Base-by-base conservation (phyloP, 2,797 vertebrate genomes). In the Hapalemur alaotrensis region DNA sequence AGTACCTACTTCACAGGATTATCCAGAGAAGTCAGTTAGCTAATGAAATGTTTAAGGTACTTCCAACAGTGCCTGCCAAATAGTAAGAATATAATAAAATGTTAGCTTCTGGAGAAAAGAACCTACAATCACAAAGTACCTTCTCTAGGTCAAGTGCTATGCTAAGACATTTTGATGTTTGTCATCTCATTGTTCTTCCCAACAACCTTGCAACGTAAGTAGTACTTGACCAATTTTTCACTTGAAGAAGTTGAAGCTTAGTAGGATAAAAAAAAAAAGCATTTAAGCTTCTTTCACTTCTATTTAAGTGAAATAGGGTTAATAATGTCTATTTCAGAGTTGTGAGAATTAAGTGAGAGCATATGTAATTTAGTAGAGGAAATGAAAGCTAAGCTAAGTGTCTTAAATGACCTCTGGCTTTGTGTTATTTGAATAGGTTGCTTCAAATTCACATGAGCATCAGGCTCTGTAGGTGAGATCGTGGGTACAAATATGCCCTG, bases 31-130 rank as follows among this genome's bases (percentile, higher is more conserved):
- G 52, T 5, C 5, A 57, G 84, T 61, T 81, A 93, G 18, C 57
- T 80, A 94, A 86, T 82, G 52, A 88, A 95, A 89, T 87, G 80
- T 61, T 92, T 96, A 70, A 80, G 75, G 43, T 18, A 54, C 72
- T 93, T 83, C 20, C 18, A 48, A 80, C 5, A n/a, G 25, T 81
- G 35, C 32, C 65, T 76, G 48, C 67, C 14, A 76, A 61, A 85
- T 65, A 80, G 23, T 20, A 70, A 92, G 25, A 90, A 22, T 50
- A 78, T 43, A 79, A 43, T 59, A 65, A 83, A 93, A 86, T 41
- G 3, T 72, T 57, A 72, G 22, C 13, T 84, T 22, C 65, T 43
- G 2, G n/a, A 10, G 30, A 80, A 20, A 32, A 25, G 41, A 86
- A 57, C 4, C 46, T 70, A 70, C 28, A 84, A 35, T 82, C 61